Evolutionary conservation across 1,140 invertebrate genomes (phyloP), one percentile per base, ranked within the genome.

Genomic region (Agraylea sexmaculata): DNA sequence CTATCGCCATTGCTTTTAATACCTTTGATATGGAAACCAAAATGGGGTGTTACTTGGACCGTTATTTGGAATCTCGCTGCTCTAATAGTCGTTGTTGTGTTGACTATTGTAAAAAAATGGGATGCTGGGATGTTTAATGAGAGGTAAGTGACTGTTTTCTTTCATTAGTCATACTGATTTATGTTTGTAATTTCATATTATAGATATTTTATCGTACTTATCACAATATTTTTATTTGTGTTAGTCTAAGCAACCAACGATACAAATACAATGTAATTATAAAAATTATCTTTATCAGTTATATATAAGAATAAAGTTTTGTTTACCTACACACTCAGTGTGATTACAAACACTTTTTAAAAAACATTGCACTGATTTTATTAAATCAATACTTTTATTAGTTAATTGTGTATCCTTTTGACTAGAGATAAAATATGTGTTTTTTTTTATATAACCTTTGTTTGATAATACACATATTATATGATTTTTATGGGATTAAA

Each of bases 1-100:
- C 4, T 71, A 2, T 62, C 63, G 2, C 60, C 69, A 0, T 15
- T 71, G 1, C 37, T 71, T 0, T 47, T 73, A n/a, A 64, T 63
- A 32, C 57, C 60, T 51, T 47, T 61, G 1, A 40, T 61, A 0
- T 46, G 47, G 10, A 37, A 30, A 11, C 7, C 41, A 5, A 43
- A 20, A 12, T 15, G 29, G 1, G 41, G 41, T 2, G 7, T 43
- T 6, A 11, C 19, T 1, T 16, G 18, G 28, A 21, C 34, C 20
- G 3, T 8, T 2, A 13, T 8, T 3, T 37, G 41, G 33, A 23
- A 18, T 13, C 5, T 43, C 4, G 23, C 19, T 11, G n/a, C 41
- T 8, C 22, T 30, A 7, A 4, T 19, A 3, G 13, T 18, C 13
- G 2, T 36, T 4, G 22, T 37, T 15, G 27, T 30, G 3, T 13